Base-by-base conservation (phyloP, 2,888 invertebrate genomes). In the Slavum lentiscoides region DNA sequence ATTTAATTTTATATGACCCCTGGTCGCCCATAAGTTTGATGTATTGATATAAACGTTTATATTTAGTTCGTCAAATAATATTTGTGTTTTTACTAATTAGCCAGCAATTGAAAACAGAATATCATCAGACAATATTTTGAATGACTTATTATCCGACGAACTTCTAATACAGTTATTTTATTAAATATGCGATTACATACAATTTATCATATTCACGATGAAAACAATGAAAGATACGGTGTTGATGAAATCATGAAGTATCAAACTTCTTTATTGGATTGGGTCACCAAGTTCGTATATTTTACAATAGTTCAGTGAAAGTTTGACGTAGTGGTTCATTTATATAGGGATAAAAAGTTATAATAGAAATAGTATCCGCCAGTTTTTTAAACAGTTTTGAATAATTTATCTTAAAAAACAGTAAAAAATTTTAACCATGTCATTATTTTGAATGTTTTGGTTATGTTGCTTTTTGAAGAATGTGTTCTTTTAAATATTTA, bases 91-190 rank as follows among this genome's bases (percentile, higher is more conserved):
- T 64, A 62, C 19, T 55, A 9, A 39, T n/a, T 70, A 70, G 76
- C n/a, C 21, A 23, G 62, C 77, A 39, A 80, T 80, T 70, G 70
- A 80, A 8, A 80, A 62, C 9, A 21, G 77, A 55, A 58, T 80
- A 70, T 39, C 61, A 30, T 64, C 53, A 23, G 53, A 80, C 55
- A 70, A 39, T 69, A 21, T 55, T 62, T 62, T 80, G 7, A 62
- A 23, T 70, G 70, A 62, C 13, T 55, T 80, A 53, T 21, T 77
- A 69, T 21, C 62, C 11, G 77, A 80, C 39, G 64, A 80, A 58
- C n/a, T 70, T n/a, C 23, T 80, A 70, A 64, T 70, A 19, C 70
- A 80, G 53, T 70, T 80, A 70, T 39, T 80, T 5, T 30, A 13
- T 21, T 80, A 23, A 37, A 70, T 39, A 53, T 64, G 30, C 43